A percentile compares a stretch with the other conserved stretches of the same genome.
phyloP scores from a whole-genome alignment of 2,113 vertebrate genomes.

The Pelecanoides urinatrix region DNA sequence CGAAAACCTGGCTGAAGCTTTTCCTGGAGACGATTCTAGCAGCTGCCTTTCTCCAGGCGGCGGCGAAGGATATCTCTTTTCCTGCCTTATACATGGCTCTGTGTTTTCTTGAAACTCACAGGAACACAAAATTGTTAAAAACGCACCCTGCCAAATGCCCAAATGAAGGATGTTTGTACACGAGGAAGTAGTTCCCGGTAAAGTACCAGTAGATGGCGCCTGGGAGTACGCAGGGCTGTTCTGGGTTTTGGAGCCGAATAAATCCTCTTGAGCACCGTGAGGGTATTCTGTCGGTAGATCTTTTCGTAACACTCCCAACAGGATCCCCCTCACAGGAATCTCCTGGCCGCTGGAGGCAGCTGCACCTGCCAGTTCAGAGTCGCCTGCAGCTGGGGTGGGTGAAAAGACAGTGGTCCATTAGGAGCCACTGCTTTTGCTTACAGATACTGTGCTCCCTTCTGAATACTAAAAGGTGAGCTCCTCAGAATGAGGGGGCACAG shows the following conservation, averaged over 20 bases:
- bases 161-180: accelerated
- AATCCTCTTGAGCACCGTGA: not conserved
- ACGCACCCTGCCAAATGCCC: accelerated
- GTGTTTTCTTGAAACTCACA: not conserved
- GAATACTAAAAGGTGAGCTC: not conserved
- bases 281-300: not conserved
- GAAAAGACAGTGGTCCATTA: not conserved
- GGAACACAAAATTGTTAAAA: not conserved
- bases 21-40: not conserved
- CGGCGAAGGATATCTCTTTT: not conserved
- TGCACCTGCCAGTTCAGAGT: not conserved
- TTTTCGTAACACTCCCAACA: not conserved
- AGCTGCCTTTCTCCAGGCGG: not conserved
- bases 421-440: not conserved
- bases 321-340: not conserved
- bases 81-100: accelerated
- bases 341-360: not conserved
- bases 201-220: slow-evolving; percentile 19
- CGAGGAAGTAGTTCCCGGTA: not conserved
- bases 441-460: not conserved
- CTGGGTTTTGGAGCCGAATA: accelerated
- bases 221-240: not conserved
- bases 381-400: not conserved
- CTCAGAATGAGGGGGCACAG: not conserved
- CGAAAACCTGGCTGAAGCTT: not conserved